Conservation (phyloP, 2,797 vertebrate species). For the Anguilla pacifica region DNA sequence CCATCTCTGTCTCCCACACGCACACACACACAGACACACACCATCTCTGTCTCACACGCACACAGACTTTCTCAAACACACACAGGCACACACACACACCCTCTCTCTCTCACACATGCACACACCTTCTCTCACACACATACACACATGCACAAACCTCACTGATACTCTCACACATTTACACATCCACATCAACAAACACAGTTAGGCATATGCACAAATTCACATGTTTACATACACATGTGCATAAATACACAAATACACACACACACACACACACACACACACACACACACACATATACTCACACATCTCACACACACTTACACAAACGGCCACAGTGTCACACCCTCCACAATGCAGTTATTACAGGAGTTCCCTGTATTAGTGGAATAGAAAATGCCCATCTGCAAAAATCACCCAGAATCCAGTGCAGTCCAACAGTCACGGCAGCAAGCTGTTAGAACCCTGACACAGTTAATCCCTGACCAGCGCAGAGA, state of each 20-base stretch:
- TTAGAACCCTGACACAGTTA: not conserved
- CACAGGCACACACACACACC: not conserved
- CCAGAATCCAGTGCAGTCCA: not conserved
- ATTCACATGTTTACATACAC: not conserved
- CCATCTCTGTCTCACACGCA: not conserved
- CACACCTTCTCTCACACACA: constrained; percentile 9
- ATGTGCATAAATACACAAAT: not conserved
- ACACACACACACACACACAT: too few relatives aligned
- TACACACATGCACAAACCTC: not conserved
- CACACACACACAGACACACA: constrained; percentile 33
- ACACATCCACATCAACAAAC: too few relatives aligned
- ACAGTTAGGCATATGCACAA: too few relatives aligned
- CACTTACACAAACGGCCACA: not conserved
- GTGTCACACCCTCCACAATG: not conserved
- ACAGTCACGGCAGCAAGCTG: not conserved
- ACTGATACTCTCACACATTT: not conserved
- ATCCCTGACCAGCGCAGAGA: not conserved
- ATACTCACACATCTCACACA: constrained; percentile 12
- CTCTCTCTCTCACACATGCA: not conserved
- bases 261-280: constrained; percentile 8
- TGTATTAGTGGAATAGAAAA: not conserved
- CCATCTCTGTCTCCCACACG: not conserved
- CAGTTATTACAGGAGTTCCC: not conserved
- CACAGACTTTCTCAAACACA: not conserved
- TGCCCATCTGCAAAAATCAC: not conserved